Conservation (phyloP, 1,140 invertebrate genomes). For the Sminthurides bifidus region DNA sequence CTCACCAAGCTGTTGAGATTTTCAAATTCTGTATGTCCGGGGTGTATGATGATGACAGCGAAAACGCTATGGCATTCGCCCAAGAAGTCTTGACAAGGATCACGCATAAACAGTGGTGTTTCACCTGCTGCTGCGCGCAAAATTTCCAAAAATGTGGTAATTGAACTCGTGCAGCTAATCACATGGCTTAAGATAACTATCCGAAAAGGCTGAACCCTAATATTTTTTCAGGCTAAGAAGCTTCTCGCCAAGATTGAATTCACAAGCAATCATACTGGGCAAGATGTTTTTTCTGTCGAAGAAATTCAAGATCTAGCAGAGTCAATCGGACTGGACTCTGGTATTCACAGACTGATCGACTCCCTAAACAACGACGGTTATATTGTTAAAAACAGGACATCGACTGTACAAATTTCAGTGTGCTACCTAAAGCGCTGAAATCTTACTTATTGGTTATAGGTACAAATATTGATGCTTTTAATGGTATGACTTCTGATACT, state of each 20-base stretch:
- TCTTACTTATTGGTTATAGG: not conserved
- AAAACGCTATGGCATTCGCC: conserved; percentile 45
- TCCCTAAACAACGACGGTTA: conserved; percentile 72
- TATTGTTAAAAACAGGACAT: conserved; percentile 67
- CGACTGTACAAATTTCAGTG: conserved; percentile 57
- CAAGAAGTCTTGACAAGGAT: conserved; percentile 53
- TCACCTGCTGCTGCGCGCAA: not conserved
- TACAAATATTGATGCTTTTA: too few species aligned
- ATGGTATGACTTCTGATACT: too few species aligned
- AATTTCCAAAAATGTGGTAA: not conserved
- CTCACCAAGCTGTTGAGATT: conserved; percentile 72
- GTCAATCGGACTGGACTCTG: conserved; percentile 48
- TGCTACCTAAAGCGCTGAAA: conserved; percentile 4
- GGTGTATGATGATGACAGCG: conserved; percentile 52
- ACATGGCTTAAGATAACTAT: too few species aligned
- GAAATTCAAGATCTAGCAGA: conserved; percentile 61
- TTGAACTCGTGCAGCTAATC: too few species aligned
- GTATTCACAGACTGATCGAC: conserved; percentile 53
- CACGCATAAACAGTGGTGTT: conserved; percentile 44
- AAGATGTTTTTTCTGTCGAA: conserved; percentile 58
- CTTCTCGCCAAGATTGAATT: conserved; percentile 59
- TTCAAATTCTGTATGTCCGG: conserved; percentile 68
- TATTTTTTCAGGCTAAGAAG: conserved; percentile 53
- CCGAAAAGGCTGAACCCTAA: too few species aligned
- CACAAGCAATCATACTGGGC: conserved; percentile 47